Evolutionary conservation across 30 jellyfish, hydroid and myxozoan species (phyloP).

Genomic region (Aurelia coerulea): DNA sequence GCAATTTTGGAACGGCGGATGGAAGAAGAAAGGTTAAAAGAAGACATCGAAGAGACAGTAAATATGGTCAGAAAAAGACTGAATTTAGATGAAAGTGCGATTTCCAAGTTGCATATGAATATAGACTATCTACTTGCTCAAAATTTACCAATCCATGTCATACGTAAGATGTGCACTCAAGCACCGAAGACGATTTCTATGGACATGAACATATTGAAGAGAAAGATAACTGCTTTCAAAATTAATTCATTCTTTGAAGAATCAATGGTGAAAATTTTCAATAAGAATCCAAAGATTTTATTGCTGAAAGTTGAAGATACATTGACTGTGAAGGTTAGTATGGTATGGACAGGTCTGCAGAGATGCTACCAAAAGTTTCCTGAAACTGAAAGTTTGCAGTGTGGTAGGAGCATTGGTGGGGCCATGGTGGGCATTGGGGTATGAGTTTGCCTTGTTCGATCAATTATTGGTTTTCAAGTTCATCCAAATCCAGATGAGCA

Average conservation of each 20-base stretch:
- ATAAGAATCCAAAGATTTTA: slow-evolving; percentile 42
- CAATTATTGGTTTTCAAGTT: too few relatives aligned
- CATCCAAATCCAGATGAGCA: too few relatives aligned
- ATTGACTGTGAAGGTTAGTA: slow-evolving; percentile 47
- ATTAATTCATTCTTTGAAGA: slow-evolving; percentile 59
- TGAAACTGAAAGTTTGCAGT: too few relatives aligned
- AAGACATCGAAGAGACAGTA: slow-evolving; percentile 35
- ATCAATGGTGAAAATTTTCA: slow-evolving; percentile 38
- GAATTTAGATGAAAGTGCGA: slow-evolving; percentile 1
- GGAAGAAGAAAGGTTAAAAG: slow-evolving; percentile 33
- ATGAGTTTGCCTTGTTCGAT: too few relatives aligned
- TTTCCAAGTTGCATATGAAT: slow-evolving; percentile 4
- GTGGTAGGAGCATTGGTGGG: too few relatives aligned
- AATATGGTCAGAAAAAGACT: slow-evolving; percentile 47
- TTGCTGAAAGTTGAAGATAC: slow-evolving; percentile 30
- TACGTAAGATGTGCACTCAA: slow-evolving; percentile 27
- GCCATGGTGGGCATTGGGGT: too few relatives aligned
- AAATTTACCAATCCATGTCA: slow-evolving; percentile 14
- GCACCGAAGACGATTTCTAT: slow-evolving; percentile 45
- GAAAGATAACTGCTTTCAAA: slow-evolving; percentile 47
- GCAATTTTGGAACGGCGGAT: neutral
- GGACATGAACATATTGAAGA: slow-evolving; percentile 34
- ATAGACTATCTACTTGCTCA: slow-evolving; percentile 35
- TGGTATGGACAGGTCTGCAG: too few relatives aligned
- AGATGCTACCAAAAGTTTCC: too few relatives aligned